These are phyloP conservation scores for Bombylius major DNA, from an alignment of 2,888 invertebrate genomes.

Conservation along the genomic window DNA sequence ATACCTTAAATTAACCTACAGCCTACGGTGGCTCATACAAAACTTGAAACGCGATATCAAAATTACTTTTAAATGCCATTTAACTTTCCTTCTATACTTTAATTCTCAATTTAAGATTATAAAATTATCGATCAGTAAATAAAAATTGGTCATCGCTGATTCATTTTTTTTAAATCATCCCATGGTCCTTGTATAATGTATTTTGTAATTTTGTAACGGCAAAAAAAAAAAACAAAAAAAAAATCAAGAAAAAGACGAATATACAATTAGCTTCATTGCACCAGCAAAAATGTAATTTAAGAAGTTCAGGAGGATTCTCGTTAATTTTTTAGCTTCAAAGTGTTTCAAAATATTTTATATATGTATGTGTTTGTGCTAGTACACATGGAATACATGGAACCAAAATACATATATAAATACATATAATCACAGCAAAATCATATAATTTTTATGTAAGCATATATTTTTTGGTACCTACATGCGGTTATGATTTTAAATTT, in stretches of 20 bases:
- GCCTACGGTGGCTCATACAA: not conserved
- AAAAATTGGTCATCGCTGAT: too few species aligned
- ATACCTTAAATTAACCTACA: not conserved
- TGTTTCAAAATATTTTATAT: not conserved
- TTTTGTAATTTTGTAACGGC: not conserved
- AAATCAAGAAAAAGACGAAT: not conserved
- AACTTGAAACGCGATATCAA: slow-evolving; percentile 10
- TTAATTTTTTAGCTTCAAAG: slow-evolving; percentile 1
- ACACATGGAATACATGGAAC: too few species aligned
- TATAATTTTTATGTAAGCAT: too few species aligned
- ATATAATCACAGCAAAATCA: too few species aligned
- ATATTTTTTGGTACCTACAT: not conserved
- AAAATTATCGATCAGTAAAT: slow-evolving; percentile 3
- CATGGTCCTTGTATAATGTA: too few species aligned
- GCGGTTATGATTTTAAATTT: not conserved
- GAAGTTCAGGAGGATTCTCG: slow-evolving; percentile 1
- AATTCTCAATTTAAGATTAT: slow-evolving; percentile 3
- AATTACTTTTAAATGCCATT: slow-evolving; percentile 12
- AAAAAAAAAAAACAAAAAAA: not conserved
- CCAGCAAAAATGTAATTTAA: slow-evolving; percentile 4
- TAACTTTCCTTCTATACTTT: slow-evolving; percentile 2
- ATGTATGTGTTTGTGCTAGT: too few species aligned
- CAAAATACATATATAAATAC: too few species aligned
- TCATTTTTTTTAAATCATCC: too few species aligned
- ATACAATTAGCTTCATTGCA: too few species aligned